A percentile compares a stretch with the other conserved stretches of the same genome.
These are phyloP conservation scores for Stomorhina lunata DNA, from an alignment of 2,888 invertebrate species.

Conservation along the genomic window DNA sequence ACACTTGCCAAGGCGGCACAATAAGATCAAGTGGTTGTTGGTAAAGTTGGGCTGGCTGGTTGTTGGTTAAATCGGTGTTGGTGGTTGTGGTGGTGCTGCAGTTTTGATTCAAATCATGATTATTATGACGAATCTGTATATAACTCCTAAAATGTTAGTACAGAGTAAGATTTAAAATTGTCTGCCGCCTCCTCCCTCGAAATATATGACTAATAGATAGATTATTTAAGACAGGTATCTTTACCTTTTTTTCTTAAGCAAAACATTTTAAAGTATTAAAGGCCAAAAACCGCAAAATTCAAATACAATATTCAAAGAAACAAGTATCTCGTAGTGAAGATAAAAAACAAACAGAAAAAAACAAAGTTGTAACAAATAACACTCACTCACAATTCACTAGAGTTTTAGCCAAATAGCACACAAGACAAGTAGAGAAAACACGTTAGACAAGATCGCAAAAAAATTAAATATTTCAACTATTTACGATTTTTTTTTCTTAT, in stretches of 20 bases:
- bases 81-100: background rate
- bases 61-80: background rate
- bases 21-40: conserved; percentile 61
- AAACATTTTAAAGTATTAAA: conserved; percentile 4
- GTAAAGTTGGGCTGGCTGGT: conserved; percentile 21
- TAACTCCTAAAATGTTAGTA: conserved; percentile 4
- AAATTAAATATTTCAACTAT: conserved; percentile 49
- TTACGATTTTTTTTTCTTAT: conserved; percentile 41
- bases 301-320: conserved; percentile 22
- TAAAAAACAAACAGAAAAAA: too few species aligned
- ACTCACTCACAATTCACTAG: conserved; percentile 3
- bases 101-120: conserved; percentile 14
- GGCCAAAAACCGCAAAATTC: conserved; percentile 37
- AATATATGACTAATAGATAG: conserved; percentile 10
- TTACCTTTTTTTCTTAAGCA: background rate
- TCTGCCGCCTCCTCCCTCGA: background rate
- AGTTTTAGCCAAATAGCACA: conserved; percentile 54
- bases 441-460: conserved; percentile 60
- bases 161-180: background rate
- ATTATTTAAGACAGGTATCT: background rate
- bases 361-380: background rate
- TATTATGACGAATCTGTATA: conserved; percentile 16
- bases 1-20: conserved; percentile 50
- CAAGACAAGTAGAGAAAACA: conserved; percentile 48
- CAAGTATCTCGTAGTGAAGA: conserved; percentile 23